Percentiles rank a stretch among this genome's conserved stretches.
These are phyloP conservation scores for Neolamprologus variostigma DNA, from an alignment of 2,113 vertebrate genomes.

Conservation along the genomic window DNA sequence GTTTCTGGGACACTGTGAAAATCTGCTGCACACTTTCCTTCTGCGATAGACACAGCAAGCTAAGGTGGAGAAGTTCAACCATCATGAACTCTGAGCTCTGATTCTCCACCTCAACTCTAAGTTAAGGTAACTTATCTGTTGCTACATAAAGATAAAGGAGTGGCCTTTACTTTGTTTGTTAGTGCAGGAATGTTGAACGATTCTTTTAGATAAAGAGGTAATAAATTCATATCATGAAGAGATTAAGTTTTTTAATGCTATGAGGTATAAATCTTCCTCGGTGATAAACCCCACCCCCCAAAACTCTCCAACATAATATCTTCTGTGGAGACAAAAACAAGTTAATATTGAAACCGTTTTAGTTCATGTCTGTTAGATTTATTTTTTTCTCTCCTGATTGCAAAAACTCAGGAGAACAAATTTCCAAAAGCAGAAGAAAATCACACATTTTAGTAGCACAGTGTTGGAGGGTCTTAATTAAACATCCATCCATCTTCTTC, in stretches of 20 bases:
- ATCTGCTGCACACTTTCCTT: background rate
- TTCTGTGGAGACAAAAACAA: background rate
- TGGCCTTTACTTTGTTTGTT: accelerated
- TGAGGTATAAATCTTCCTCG: accelerated
- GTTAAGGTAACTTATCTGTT: background rate
- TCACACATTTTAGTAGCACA: background rate
- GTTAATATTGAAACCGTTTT: accelerated
- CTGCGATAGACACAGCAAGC: background rate
- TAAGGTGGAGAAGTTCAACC: background rate
- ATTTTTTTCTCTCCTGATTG: background rate
- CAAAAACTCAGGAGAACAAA: background rate
- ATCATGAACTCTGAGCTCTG: background rate
- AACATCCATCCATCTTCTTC: background rate
- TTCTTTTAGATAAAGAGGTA: background rate
- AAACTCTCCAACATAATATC: background rate
- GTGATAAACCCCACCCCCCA: background rate
- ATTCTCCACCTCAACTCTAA: background rate
- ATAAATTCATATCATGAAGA: accelerated
- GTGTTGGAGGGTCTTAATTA: background rate
- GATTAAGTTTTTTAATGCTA: accelerated
- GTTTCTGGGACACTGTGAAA: background rate
- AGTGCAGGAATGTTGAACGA: background rate
- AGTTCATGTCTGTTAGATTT: accelerated
- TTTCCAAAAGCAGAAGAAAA: background rate
- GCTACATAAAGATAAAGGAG: accelerated